Conservation (phyloP, 2,888 invertebrate species). For the Aproaerema taeniolella region DNA sequence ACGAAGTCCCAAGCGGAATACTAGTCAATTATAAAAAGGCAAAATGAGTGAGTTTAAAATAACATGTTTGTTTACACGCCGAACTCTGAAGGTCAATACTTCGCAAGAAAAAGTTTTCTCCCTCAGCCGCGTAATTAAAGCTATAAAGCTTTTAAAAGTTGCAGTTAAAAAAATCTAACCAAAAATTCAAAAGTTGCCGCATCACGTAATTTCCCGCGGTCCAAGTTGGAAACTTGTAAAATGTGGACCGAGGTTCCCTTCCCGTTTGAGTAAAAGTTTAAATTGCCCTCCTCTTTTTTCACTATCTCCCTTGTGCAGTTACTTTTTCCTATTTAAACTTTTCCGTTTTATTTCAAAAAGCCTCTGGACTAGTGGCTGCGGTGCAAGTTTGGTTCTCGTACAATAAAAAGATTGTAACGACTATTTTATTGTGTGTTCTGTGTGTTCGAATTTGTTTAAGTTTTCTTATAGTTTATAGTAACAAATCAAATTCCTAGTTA, state of each 20-base stretch:
- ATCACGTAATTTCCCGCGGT: conserved; percentile 54
- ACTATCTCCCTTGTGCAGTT: conserved; percentile 64
- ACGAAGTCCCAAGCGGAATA: too few relatives aligned
- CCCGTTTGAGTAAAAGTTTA: conserved; percentile 56
- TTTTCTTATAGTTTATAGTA: too few relatives aligned
- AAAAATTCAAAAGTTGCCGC: conserved; percentile 43
- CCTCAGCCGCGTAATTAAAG: too few relatives aligned
- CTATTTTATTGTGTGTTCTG: conserved; percentile 7
- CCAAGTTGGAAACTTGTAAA: conserved; percentile 66
- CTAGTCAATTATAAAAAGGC: too few relatives aligned
- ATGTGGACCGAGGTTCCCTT: conserved; percentile 43
- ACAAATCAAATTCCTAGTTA: too few relatives aligned
- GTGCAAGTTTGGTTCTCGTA: conserved; percentile 33
- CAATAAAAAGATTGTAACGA: conserved; percentile 26
- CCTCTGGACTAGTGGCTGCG: conserved; percentile 27
- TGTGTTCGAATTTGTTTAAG: too few relatives aligned
- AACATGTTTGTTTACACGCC: too few relatives aligned
- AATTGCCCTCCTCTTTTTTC: conserved; percentile 69
- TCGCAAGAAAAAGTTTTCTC: too few relatives aligned
- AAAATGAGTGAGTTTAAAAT: too few relatives aligned
- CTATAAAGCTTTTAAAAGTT: background rate
- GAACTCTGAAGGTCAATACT: too few relatives aligned
- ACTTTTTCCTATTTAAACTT: conserved; percentile 75
- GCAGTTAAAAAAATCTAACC: conserved; percentile 10
- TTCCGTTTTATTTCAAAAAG: conserved; percentile 63